Percentiles rank a stretch among this genome's conserved stretches.
phyloP scores from a whole-genome alignment of 2,797 vertebrate genomes.

The Geotrypetes seraphini region DNA sequence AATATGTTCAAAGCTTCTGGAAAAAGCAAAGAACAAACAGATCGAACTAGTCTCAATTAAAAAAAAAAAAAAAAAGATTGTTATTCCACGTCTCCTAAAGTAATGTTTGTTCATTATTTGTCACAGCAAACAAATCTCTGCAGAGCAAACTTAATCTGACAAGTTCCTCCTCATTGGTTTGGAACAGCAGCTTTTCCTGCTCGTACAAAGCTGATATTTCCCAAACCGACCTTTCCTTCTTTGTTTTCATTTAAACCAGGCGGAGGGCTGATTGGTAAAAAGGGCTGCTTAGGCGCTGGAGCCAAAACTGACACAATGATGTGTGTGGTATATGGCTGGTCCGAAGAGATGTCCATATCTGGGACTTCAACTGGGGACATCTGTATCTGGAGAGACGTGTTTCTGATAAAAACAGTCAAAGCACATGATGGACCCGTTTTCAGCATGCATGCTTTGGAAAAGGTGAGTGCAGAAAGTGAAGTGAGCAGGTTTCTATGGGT shows the following conservation, averaged over 20 bases:
- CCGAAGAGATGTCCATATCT: slow-evolving; percentile 93
- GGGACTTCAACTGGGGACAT: slow-evolving; percentile 91
- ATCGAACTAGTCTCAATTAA: too few species aligned
- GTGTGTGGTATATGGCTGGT: slow-evolving; percentile 94
- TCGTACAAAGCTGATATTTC: slow-evolving; percentile 1
- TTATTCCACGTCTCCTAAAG: too few species aligned
- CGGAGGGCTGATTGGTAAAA: slow-evolving; percentile 89
- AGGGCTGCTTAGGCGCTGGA: slow-evolving; percentile 72
- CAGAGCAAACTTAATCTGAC: too few species aligned
- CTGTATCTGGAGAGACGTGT: slow-evolving; percentile 95
- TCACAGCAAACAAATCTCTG: too few species aligned
- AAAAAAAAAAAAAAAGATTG: too few species aligned
- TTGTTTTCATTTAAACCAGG: slow-evolving; percentile 50
- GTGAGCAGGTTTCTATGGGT: too few species aligned
- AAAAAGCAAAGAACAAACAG: too few species aligned
- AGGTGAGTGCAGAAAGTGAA: too few species aligned
- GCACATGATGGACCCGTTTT: slow-evolving; percentile 96
- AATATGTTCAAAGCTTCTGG: too few species aligned
- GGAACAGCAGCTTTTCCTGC: too few species aligned
- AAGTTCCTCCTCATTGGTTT: too few species aligned
- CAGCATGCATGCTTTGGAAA: slow-evolving; percentile 93
- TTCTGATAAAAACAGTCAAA: slow-evolving; percentile 93
- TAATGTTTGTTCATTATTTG: too few species aligned
- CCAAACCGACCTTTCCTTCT: slow-evolving; percentile 1
- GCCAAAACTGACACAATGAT: slow-evolving; percentile 90